Conservation (phyloP, 2,888 invertebrate species). For the Metallyticus violacea region DNA sequence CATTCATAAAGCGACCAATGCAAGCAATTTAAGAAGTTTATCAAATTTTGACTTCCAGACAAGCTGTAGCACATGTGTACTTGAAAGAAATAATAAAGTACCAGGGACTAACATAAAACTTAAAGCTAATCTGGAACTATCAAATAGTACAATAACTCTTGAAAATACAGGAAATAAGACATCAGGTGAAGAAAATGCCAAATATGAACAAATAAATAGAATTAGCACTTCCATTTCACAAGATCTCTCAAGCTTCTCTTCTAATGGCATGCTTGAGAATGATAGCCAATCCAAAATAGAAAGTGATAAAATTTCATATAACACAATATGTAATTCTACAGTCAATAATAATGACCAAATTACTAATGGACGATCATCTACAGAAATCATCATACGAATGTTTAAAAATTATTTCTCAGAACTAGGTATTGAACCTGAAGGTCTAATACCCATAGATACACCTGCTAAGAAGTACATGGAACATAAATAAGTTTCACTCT, state of each 20-base stretch:
- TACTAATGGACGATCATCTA: too few relatives aligned
- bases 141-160: neutral
- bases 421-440: neutral
- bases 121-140: too few relatives aligned
- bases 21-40: neutral
- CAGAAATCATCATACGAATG: neutral
- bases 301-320: neutral
- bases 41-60: neutral
- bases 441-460: neutral
- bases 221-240: neutral
- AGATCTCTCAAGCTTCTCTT: neutral
- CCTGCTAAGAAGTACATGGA: neutral
- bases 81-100: neutral
- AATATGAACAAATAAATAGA: neutral
- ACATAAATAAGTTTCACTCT: neutral
- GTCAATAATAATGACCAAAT: neutral
- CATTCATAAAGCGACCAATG: neutral
- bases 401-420: neutral
- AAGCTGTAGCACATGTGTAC: too few relatives aligned
- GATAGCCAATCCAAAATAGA: neutral
- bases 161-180: neutral
- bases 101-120: neutral
- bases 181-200: neutral
- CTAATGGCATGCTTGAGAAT: neutral
- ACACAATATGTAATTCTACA: neutral